Percentiles rank a stretch among this genome's conserved stretches.
These are phyloP conservation scores for Garrulus glandarius DNA, from an alignment of 2,797 vertebrate species.

Conservation along the genomic window DNA sequence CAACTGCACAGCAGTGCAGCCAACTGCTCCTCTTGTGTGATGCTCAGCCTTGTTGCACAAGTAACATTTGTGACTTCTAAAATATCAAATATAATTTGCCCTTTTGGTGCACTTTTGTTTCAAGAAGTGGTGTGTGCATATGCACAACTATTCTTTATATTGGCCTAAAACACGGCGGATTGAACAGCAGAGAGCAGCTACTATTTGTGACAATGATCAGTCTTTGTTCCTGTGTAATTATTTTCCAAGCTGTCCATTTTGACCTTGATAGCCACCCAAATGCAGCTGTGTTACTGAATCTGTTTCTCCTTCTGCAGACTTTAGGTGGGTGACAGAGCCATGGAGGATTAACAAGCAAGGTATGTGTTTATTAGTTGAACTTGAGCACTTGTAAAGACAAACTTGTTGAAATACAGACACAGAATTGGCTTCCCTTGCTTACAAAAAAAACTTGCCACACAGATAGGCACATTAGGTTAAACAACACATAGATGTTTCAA, in stretches of 20 bases:
- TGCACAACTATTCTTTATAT: not conserved
- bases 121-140: not conserved
- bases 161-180: not conserved
- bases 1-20: not conserved
- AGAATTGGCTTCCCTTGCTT: not conserved
- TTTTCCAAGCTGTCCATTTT: not conserved
- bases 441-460: not conserved
- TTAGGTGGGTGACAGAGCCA: slow-evolving; percentile 1
- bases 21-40: not conserved
- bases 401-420: not conserved
- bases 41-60: accelerated
- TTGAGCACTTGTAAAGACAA: not conserved
- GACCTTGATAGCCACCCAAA: not conserved
- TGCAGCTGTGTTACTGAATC: not conserved
- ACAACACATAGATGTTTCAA: not conserved
- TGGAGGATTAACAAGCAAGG: slow-evolving; percentile 40
- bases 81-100: not conserved
- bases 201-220: not conserved
- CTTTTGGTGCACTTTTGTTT: not conserved
- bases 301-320: slow-evolving; percentile 10
- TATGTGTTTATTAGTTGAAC: slow-evolving; percentile 20
- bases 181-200: not conserved
- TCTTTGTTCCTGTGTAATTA: not conserved
- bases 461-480: not conserved
- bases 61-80: not conserved